Evolutionary conservation across 2,888 invertebrate genomes (phyloP).

Genomic region (Tetanocera ferruginea): DNA sequence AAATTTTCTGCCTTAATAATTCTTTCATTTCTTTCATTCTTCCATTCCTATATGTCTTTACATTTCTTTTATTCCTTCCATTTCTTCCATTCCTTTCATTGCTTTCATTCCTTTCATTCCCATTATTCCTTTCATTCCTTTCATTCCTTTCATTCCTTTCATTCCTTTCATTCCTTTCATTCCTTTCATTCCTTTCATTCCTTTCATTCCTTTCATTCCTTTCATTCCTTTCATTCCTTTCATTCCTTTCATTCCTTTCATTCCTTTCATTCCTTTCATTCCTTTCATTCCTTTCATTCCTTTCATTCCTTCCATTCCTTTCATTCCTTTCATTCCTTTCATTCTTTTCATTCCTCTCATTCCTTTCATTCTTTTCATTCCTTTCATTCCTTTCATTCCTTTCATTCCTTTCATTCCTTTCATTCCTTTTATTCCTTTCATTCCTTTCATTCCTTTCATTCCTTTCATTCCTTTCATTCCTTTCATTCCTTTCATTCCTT

Average conservation of each 20-base stretch:
- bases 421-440: not conserved
- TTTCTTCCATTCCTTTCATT: not conserved
- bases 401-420: not conserved
- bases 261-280: not conserved
- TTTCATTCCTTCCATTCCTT: not conserved
- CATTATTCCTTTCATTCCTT: not conserved
- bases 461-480: too few relatives aligned
- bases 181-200: not conserved
- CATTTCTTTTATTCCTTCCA: not conserved
- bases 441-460: not conserved
- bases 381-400: not conserved
- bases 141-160: not conserved
- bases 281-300: not conserved
- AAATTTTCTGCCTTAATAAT: not conserved
- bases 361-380: not conserved
- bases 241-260: not conserved
- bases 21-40: not conserved
- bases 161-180: not conserved
- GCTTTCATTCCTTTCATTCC: not conserved
- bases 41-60: not conserved
- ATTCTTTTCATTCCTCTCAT: not conserved
- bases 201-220: not conserved
- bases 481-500: too few relatives aligned
- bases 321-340: not conserved
- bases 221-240: not conserved